A percentile compares a stretch with the other conserved stretches of the same genome.
Conservation (phyloP, 2,797 vertebrate species). For the Molossus alvarezi region DNA sequence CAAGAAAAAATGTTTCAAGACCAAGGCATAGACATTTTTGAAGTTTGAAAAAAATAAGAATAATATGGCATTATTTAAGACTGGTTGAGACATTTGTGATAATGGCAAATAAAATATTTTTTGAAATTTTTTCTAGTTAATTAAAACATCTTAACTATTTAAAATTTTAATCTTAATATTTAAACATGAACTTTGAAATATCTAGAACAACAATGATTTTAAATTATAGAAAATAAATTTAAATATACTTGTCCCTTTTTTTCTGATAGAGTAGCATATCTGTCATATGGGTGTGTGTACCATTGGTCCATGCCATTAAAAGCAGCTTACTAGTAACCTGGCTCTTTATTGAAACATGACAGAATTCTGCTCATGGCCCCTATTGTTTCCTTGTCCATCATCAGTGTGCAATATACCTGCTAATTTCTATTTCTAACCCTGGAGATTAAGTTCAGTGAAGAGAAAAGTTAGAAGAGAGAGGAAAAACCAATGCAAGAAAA, state of each 20-base stretch:
- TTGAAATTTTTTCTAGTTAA: slow-evolving; percentile 27
- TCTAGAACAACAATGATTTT: slow-evolving; percentile 27
- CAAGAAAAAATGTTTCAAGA: slow-evolving; percentile 43
- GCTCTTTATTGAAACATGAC: neutral
- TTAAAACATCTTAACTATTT: slow-evolving; percentile 29
- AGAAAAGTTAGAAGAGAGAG: neutral
- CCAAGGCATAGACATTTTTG: neutral
- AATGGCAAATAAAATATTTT: neutral
- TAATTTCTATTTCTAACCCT: neutral
- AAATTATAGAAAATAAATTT: slow-evolving; percentile 21
- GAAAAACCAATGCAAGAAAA: neutral
- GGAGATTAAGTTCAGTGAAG: slow-evolving; percentile 37
- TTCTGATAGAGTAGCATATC: neutral
- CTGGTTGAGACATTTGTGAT: slow-evolving; percentile 49
- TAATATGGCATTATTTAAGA: slow-evolving; percentile 1
- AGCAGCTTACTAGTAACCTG: neutral
- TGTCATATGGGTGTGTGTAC: neutral
- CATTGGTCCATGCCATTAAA: neutral
- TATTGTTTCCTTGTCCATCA: neutral
- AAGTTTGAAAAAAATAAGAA: slow-evolving; percentile 53
- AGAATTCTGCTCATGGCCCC: neutral
- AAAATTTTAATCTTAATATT: neutral
- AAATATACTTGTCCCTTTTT: neutral
- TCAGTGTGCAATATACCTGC: neutral
- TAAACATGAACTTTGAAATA: slow-evolving; percentile 39